phyloP scores from a whole-genome alignment of 2,113 vertebrate species.

The Microtus montanus region DNA sequence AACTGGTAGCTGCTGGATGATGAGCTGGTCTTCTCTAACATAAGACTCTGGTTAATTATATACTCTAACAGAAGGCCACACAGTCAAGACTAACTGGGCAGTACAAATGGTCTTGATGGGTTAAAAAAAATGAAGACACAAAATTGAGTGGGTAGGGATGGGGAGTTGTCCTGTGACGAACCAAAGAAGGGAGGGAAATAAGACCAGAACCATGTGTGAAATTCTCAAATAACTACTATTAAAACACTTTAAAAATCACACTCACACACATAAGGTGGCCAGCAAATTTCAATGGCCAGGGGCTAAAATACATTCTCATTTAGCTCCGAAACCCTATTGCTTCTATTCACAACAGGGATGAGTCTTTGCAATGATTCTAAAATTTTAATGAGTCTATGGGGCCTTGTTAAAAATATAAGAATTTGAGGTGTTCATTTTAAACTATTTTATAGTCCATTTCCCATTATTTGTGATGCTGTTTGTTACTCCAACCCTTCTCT shows the following conservation, averaged over 20 bases:
- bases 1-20: background rate
- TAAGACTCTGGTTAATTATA: background rate
- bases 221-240: background rate
- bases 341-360: constrained; percentile 33
- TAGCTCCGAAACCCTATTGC: constrained; percentile 54
- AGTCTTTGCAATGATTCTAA: constrained; percentile 35
- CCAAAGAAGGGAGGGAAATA: background rate
- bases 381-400: constrained; percentile 20
- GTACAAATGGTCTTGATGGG: background rate
- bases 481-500: background rate
- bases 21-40: background rate
- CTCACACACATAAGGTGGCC: background rate
- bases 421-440: constrained; percentile 53
- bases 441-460: constrained; percentile 32
- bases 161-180: background rate
- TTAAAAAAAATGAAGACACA: background rate
- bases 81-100: background rate
- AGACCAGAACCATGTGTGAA: background rate
- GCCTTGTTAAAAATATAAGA: constrained; percentile 65
- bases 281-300: constrained; percentile 46
- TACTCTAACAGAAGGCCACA: background rate
- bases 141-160: background rate
- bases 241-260: background rate
- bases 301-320: constrained; percentile 33
- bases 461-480: background rate